These are phyloP conservation scores for Ceramica pisi DNA, from an alignment of 2,888 invertebrate species.

Conservation along the genomic window DNA sequence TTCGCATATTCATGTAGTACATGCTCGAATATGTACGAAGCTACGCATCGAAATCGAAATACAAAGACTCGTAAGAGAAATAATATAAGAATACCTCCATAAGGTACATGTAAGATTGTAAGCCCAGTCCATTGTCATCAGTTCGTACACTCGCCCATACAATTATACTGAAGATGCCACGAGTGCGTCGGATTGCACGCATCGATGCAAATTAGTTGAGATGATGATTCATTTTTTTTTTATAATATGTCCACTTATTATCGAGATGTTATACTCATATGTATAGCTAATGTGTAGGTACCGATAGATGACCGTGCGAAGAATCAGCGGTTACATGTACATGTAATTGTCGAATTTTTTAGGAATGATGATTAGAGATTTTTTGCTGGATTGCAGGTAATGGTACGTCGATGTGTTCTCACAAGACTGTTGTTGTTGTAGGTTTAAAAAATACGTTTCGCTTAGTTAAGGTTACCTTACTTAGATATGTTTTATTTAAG, in stretches of 20 bases:
- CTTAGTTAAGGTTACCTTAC: conserved; percentile 20
- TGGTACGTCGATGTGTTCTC: conserved; percentile 16
- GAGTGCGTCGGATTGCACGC: conserved; percentile 59
- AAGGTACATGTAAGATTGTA: conserved; percentile 27
- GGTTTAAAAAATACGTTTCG: conserved; percentile 1
- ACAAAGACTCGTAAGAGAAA: conserved; percentile 11
- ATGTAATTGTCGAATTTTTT: conserved; percentile 57
- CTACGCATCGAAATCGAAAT: conserved; percentile 4
- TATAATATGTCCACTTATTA: conserved; percentile 69
- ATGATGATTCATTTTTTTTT: conserved; percentile 81
- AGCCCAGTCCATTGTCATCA: conserved; percentile 45
- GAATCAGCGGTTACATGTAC: conserved; percentile 52
- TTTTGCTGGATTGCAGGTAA: conserved; percentile 34
- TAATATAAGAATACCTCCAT: neutral
- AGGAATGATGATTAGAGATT: conserved; percentile 18
- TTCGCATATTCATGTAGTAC: neutral
- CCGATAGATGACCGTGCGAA: conserved; percentile 62
- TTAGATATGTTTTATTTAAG: neutral
- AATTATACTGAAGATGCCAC: conserved; percentile 63
- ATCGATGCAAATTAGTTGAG: conserved; percentile 81
- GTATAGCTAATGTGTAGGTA: conserved; percentile 41
- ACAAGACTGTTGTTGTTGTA: conserved; percentile 2
- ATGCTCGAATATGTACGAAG: conserved; percentile 2
- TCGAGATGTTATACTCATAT: conserved; percentile 60
- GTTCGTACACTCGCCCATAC: conserved; percentile 53